Conservation (phyloP, 1,140 invertebrate genomes). For the Lordiphosa clarofinis region DNA sequence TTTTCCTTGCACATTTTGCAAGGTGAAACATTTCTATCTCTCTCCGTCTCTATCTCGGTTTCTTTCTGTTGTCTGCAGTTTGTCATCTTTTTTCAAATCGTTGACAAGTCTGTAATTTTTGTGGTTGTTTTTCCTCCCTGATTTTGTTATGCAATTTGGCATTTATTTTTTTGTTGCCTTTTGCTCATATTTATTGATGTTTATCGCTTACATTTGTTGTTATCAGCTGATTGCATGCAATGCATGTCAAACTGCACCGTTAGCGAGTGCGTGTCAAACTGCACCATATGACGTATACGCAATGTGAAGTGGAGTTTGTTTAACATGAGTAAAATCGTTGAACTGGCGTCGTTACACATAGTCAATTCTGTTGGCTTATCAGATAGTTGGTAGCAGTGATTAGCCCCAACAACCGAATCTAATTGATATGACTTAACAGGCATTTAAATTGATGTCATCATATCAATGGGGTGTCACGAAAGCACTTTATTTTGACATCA, state of each 20-base stretch:
- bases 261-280: constrained; percentile 4
- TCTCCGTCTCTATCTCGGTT: constrained; percentile 16
- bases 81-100: constrained; percentile 47
- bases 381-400: neutral
- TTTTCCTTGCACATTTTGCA: constrained; percentile 43
- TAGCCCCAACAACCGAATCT: no score
- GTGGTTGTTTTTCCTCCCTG: constrained; percentile 23
- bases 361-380: constrained; percentile 21
- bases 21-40: constrained; percentile 57
- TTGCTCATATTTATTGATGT: constrained; percentile 33
- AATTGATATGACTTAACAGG: no score
- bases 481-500: no score
- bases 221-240: constrained; percentile 32
- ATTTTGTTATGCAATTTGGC: constrained; percentile 48
- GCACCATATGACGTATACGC: constrained; percentile 19
- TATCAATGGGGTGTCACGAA: no score
- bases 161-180: constrained; percentile 19
- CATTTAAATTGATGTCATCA: no score
- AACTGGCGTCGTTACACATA: no score
- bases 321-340: no score
- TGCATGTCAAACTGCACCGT: constrained; percentile 13
- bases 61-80: constrained; percentile 31
- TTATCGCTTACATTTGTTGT: constrained; percentile 21
- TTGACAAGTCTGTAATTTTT: constrained; percentile 40
- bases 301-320: constrained; percentile 18